Evolutionary conservation across 2,113 vertebrate genomes (phyloP).

Genomic region (Lampris megalopsis): DNA sequence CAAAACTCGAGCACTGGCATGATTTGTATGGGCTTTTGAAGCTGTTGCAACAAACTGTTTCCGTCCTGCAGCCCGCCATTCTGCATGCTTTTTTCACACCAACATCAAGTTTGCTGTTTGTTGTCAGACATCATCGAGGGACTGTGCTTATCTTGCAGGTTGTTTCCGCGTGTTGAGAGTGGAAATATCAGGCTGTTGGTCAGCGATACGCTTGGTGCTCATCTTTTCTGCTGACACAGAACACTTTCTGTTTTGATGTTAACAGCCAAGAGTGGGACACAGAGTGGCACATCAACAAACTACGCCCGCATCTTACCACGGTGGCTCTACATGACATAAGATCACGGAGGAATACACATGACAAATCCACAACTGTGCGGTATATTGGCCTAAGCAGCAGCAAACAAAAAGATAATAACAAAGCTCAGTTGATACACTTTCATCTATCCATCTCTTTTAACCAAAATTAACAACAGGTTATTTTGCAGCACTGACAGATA

Average conservation of each 20-base stretch:
- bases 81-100: too few species aligned
- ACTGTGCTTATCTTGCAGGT: constrained; percentile 22
- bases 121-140: constrained; percentile 12
- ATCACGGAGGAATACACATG: background rate
- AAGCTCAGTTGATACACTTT: too few species aligned
- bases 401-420: too few species aligned
- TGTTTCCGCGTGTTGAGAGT: constrained; percentile 48
- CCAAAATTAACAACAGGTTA: too few species aligned
- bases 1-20: too few species aligned
- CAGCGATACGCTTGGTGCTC: constrained; percentile 12
- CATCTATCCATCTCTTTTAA: too few species aligned
- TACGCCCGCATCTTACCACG: constrained; percentile 8
- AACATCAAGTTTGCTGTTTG: constrained; percentile 11
- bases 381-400: too few species aligned
- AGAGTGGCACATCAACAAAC: constrained; percentile 16
- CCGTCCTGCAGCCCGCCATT: too few species aligned
- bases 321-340: constrained; percentile 12
- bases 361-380: background rate
- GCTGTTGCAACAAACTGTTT: too few species aligned
- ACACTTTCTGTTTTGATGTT: constrained; percentile 55
- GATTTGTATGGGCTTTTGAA: too few species aligned
- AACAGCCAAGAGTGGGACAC: constrained; percentile 34
- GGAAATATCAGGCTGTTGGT: constrained; percentile 59
- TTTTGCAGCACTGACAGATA: too few species aligned
- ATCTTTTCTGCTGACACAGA: constrained; percentile 44